Evolutionary conservation across 2,797 vertebrate species (phyloP).

Genomic region (Antrozous pallidus): DNA sequence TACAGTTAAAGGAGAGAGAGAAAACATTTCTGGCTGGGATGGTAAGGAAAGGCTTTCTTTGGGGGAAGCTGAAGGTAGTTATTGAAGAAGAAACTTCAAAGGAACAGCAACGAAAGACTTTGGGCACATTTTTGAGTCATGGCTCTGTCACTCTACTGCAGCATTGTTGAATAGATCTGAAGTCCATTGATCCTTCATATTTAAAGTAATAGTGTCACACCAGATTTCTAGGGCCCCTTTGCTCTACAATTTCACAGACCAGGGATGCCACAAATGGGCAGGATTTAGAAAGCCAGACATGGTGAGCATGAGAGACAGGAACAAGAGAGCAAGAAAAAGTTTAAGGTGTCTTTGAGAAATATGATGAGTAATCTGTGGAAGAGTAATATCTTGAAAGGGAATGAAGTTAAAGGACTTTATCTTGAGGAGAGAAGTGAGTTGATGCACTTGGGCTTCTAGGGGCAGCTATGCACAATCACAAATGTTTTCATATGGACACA

Average conservation of each 20-base stretch:
- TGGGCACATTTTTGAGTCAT: neutral
- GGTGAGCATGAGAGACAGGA: neutral
- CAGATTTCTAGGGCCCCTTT: neutral
- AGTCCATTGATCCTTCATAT: neutral
- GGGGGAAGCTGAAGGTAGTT: neutral
- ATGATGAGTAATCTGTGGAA: neutral
- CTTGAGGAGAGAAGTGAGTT: neutral
- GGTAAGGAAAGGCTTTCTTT: neutral
- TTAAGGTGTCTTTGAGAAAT: neutral
- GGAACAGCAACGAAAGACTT: neutral
- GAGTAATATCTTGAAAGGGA: neutral
- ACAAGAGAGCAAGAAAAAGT: neutral
- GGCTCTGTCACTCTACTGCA: neutral
- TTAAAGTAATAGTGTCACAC: neutral
- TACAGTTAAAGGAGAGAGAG: neutral
- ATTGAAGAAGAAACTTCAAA: neutral
- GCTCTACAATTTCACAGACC: neutral
- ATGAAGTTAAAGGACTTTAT: neutral
- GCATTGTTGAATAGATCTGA: neutral
- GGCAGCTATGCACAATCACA: neutral
- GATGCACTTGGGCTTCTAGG: neutral
- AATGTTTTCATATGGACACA: neutral
- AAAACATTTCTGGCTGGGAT: neutral
- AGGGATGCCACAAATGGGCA: neutral
- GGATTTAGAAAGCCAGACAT: neutral